These are phyloP conservation scores for Trachymyrmex cornetzi DNA, from an alignment of 1,140 invertebrate species.

Conservation along the genomic window DNA sequence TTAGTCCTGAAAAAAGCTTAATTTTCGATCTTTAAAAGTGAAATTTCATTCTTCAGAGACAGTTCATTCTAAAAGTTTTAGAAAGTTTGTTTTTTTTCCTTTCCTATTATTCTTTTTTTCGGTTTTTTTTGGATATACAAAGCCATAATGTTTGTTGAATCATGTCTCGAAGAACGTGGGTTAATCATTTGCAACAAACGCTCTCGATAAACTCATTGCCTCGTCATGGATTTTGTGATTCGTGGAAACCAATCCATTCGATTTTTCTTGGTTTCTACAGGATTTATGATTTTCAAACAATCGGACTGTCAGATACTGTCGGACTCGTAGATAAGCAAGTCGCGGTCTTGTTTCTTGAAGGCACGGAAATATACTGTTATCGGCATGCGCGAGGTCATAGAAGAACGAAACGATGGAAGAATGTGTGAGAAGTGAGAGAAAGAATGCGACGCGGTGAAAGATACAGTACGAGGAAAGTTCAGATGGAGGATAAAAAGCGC, in stretches of 20 bases:
- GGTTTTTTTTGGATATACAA: neutral
- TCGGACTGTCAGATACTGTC: conserved; percentile 23
- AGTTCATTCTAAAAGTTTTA: no score
- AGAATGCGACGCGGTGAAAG: neutral
- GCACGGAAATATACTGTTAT: conserved; percentile 77
- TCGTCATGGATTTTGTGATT: conserved; percentile 46
- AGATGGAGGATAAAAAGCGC: conserved; percentile 33
- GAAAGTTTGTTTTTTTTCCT: neutral
- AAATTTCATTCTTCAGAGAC: no score
- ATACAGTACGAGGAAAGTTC: conserved; percentile 22
- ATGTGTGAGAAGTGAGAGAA: conserved; percentile 34
- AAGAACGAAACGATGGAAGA: conserved; percentile 47
- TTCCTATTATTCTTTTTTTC: no score
- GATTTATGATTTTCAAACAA: conserved; percentile 83
- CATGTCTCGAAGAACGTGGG: conserved; percentile 21
- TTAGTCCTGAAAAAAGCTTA: no score
- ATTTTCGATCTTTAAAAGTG: no score
- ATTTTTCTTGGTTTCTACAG: conserved; percentile 61
- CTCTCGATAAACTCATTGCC: conserved; percentile 66
- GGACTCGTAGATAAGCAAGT: conserved; percentile 63
- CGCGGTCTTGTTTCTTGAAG: conserved; percentile 6
- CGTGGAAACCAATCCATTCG: conserved; percentile 41
- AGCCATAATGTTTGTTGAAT: neutral
- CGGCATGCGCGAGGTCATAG: conserved; percentile 45
- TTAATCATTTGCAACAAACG: conserved; percentile 34